Evolutionary conservation across 2,797 vertebrate genomes (phyloP), one percentile per base, ranked within the genome.

Genomic region (Halcyon badia): DNA sequence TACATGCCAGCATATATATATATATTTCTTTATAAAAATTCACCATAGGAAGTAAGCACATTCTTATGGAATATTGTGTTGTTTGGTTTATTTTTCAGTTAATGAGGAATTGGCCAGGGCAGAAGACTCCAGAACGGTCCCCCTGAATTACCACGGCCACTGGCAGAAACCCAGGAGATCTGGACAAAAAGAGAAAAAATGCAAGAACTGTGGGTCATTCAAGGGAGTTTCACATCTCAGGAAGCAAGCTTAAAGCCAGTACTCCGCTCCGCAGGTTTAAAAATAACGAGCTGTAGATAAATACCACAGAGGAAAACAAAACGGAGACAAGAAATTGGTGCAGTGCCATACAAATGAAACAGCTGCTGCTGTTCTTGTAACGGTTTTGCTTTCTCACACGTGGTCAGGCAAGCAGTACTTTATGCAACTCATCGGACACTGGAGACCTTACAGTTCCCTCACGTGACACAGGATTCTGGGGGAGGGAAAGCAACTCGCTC

Each of bases 11-110:
- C 20, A 79, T 21, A 17, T 41, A 30, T 28, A 30, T 28, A 10
- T 28, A 28, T 52, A 52, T 54, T 46, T 66, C 58, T 58, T 51
- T 16, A 58, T 41, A 41, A 84, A 94, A 88, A 10, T 19, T 65
- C 31, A 49, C 6, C n/a, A 7, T 2, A 31, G 17, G 10, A 82
- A 90, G 79, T 60, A 17, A 94, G 26, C 5, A n/a, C 41, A 33
- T n/a, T 12, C 58, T 83, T 21, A 84, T 0, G 4, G 30, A 84
- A n/a, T 44, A 73, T 30, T 75, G 12, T 90, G 12, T 4, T 81
- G 8, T 61, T 69, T 79, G 15, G 14, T 92, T 91, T 97, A 69
- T 51, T 87, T 98, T 98, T 82, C 95, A 98, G 98, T 94, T 54
- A 78, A 98, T 10, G 77, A 97, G 73, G 97, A 98, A 93, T 66